phyloP scores from a whole-genome alignment of 2,797 vertebrate genomes.

The Neosilurus hyrtlii region DNA sequence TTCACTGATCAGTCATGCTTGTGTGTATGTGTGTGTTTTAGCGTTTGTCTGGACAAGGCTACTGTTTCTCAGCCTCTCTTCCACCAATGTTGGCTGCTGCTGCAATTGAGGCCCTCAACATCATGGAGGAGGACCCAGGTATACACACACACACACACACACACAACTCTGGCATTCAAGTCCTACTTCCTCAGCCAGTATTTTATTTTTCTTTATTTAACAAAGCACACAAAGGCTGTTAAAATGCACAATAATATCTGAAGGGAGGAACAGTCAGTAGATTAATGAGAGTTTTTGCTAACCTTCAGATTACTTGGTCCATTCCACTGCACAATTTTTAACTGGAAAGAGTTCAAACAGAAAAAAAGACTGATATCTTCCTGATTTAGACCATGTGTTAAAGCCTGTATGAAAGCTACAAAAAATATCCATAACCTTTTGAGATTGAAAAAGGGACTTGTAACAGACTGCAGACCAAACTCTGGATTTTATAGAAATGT shows the following conservation, averaged over 20 bases:
- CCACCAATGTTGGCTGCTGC: constrained; percentile 92
- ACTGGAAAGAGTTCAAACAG: constrained; percentile 44
- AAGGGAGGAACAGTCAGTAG: constrained; percentile 10
- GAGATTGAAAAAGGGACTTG: not conserved
- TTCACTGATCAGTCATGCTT: not conserved
- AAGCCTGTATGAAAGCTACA: constrained; percentile 22
- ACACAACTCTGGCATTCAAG: not conserved
- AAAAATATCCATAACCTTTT: not conserved
- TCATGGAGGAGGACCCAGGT: constrained; percentile 98
- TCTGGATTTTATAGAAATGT: not conserved
- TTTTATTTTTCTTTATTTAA: not conserved
- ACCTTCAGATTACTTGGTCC: constrained; percentile 27
- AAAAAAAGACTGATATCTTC: constrained; percentile 12
- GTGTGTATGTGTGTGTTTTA: constrained; percentile 54
- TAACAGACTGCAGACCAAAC: not conserved
- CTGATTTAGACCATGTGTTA: constrained; percentile 50
- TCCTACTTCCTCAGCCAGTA: not conserved
- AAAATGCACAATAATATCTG: not conserved
- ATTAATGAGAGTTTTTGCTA: constrained; percentile 33
- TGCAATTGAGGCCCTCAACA: constrained; percentile 91
- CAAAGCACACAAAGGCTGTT: constrained; percentile 63
- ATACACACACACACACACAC: constrained; percentile 36
- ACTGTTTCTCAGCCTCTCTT: constrained; percentile 95
- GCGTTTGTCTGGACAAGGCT: constrained; percentile 94
- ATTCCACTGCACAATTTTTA: constrained; percentile 29